Evolutionary conservation across 2,113 vertebrate species (phyloP), one percentile per base, ranked within the genome.

Genomic region (Pionites leucogaster): DNA sequence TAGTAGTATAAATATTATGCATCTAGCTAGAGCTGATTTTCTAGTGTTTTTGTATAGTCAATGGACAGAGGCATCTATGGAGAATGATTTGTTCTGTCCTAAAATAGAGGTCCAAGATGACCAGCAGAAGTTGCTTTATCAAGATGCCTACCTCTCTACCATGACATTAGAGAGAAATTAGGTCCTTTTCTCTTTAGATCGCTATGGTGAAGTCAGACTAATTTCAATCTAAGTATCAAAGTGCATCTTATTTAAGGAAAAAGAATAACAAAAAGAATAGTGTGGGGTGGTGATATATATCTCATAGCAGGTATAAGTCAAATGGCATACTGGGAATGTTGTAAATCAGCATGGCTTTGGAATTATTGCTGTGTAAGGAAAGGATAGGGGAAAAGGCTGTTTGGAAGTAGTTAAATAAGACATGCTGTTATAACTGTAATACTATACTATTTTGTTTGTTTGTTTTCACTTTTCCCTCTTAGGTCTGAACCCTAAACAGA

Each of bases 201-300:
- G 1, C 27, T 60, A 13, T 10, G 37, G 10, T 70, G 13, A 67
- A 86, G 33, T 53, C 41, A 63, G 16, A 19, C 69, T 65, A 37
- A 18, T 57, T 91, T 11, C 9, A 80, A 5, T 65, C 5, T 11
- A 62, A 69, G 31, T 47, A 53, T 8, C 9, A 70, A 77, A 85
- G 6, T 65, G 5, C 15, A 57, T 5, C 9, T 71, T 53, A 25
- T 37, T 16, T 9, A 13, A 11, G 35, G 46, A 20, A 39, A 27
- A 5, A 13, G 17, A 2, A 2, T 5, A 17, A 4, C 2, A 1
- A 60, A 31, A 11, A 31, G 15, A 2, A 8, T 17, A 16, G 2
- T 10, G 18, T 49, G 31, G 69, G 31, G 29, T 46, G 47, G 11
- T 49, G 65, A 6, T 46, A 37, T 27, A 8, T 86, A 14, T 46